phyloP scores from a whole-genome alignment of 1,140 invertebrate genomes.

The Bacillus rossius region DNA sequence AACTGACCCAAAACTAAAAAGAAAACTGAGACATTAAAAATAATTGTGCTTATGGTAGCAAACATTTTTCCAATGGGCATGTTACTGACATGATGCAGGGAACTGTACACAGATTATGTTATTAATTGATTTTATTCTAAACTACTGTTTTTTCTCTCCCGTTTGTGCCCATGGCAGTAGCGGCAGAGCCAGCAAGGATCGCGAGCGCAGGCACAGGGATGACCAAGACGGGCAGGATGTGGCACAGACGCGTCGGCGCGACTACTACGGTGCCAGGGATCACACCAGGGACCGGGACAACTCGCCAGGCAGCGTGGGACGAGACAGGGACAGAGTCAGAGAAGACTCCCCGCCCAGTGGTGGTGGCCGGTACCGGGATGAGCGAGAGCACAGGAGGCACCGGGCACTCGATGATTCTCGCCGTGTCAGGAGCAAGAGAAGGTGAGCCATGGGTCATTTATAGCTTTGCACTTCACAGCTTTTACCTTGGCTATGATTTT shows the following conservation, averaged over 20 bases:
- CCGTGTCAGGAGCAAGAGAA: conserved; percentile 38
- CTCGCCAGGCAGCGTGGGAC: conserved; percentile 20
- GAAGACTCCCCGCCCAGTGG: not conserved
- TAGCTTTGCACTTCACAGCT: too few relatives aligned
- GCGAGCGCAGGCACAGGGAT: conserved; percentile 5
- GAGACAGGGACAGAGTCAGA: conserved; percentile 20
- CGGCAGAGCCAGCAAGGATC: not conserved
- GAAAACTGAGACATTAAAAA: too few relatives aligned
- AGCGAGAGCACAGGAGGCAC: conserved; percentile 25
- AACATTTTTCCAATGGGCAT: too few relatives aligned
- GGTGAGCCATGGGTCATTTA: too few relatives aligned
- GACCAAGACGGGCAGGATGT: not conserved
- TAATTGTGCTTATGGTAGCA: too few relatives aligned
- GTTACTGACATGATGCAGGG: too few relatives aligned
- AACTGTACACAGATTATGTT: too few relatives aligned
- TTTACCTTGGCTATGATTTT: too few relatives aligned
- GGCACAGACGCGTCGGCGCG: not conserved
- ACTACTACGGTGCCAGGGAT: not conserved
- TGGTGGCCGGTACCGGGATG: conserved; percentile 28
- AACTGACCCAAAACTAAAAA: too few relatives aligned
- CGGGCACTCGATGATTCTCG: conserved; percentile 34
- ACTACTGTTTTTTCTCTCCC: too few relatives aligned
- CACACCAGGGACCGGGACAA: not conserved
- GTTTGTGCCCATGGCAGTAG: conserved; percentile 1
- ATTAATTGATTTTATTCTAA: too few relatives aligned